Conservation (phyloP, 2,113 vertebrate species). For the Formicarius rufipectus region DNA sequence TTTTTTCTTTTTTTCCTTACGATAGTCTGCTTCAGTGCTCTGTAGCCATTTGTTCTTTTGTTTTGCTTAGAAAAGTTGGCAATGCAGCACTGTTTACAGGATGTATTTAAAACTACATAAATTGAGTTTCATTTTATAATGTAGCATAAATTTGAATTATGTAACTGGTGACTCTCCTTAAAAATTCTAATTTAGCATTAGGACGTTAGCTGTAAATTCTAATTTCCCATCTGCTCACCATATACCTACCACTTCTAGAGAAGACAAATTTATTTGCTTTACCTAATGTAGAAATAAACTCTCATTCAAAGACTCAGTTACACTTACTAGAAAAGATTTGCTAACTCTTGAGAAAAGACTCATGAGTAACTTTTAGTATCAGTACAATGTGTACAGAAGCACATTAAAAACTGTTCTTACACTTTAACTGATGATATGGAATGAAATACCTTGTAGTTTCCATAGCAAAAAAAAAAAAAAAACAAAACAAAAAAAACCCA, state of each 20-base stretch:
- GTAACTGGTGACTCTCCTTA: constrained; percentile 3
- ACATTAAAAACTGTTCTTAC: background rate
- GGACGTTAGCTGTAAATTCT: constrained; percentile 39
- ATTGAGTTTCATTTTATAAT: constrained; percentile 17
- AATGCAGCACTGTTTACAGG: background rate
- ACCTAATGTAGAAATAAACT: constrained; percentile 46
- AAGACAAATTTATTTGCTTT: constrained; percentile 33
- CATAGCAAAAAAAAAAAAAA: background rate
- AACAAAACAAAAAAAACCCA: no score
- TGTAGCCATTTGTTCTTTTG: background rate
- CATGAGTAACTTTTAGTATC: background rate
- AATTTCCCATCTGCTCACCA: constrained; percentile 45
- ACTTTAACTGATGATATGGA: background rate
- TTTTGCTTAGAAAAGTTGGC: background rate
- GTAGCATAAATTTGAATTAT: constrained; percentile 46
- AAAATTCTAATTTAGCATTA: constrained; percentile 51
- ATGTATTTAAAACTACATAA: constrained; percentile 14
- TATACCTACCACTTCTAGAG: constrained; percentile 15
- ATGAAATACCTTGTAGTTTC: background rate
- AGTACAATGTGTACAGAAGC: background rate
- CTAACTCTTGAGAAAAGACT: background rate
- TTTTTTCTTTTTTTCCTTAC: no score
- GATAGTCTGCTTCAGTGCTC: background rate
- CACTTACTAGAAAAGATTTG: constrained; percentile 31
- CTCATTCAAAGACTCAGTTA: background rate